Evolutionary conservation across 2,888 invertebrate species (phyloP).

Genomic region (Noctua comes): DNA sequence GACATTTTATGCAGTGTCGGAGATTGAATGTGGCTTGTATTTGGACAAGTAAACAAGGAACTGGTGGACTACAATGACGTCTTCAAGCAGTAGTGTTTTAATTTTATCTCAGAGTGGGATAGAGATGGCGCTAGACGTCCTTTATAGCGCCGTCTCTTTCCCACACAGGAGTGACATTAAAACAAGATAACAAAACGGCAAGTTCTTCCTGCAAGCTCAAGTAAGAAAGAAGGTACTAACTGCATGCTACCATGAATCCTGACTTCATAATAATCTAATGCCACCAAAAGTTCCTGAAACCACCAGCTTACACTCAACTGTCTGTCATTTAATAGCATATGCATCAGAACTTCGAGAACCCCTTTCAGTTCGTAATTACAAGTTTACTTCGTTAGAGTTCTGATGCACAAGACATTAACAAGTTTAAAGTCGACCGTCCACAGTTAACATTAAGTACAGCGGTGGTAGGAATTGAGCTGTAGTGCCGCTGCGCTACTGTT

Average conservation of each 20-base stretch:
- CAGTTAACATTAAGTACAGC: background rate
- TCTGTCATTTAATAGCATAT: conserved; percentile 5
- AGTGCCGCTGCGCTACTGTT: background rate
- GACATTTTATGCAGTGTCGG: background rate
- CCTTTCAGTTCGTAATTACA: conserved; percentile 54
- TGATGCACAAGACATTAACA: conserved; percentile 71
- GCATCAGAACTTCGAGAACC: conserved; percentile 25
- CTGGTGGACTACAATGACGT: background rate
- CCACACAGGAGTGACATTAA: background rate
- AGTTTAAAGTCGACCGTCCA: conserved; percentile 65
- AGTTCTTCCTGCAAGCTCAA: background rate
- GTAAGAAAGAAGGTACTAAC: background rate
- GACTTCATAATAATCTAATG: background rate
- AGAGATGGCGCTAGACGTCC: background rate
- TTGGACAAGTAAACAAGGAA: background rate
- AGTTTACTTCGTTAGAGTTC: conserved; percentile 57
- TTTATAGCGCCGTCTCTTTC: background rate
- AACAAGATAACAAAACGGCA: too few species aligned
- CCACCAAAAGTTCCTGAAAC: conserved; percentile 6
- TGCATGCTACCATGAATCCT: background rate
- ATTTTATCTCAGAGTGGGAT: background rate
- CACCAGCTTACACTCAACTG: background rate
- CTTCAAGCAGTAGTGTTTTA: background rate
- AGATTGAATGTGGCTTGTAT: background rate
- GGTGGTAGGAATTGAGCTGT: background rate